Evolutionary conservation across 2,797 vertebrate genomes (phyloP), one percentile per base, ranked within the genome.

Genomic region (Cynopterus sphinx): DNA sequence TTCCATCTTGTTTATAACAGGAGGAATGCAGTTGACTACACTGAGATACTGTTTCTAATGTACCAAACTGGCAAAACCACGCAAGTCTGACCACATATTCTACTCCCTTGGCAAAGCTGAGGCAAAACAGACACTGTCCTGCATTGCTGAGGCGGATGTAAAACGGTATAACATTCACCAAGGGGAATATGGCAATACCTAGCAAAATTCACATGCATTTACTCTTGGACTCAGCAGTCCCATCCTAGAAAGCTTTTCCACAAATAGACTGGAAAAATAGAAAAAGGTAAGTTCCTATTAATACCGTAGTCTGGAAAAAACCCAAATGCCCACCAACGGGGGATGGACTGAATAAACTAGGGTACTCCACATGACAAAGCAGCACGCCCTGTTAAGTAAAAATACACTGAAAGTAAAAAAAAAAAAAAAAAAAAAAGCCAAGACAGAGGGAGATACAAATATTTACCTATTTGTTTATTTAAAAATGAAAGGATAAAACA

Each of bases 361-460:
- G 15, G 17, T 13, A 31, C 9, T n/a, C n/a, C 31, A 55, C 49
- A 28, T 0, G 0, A 19, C 1, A 9, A 4, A 55, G 24, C 2
- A 71, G 9, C 63, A 49, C 3, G 46, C 46, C 46, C 15, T 49
- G 46, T 49, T 49, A 49, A 49, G 15, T 46, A 49, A 49, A 49
- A 49, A 55, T 55, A 55, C 6, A 63, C 17, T 85, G 39, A 15
- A 73, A 26, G 19, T 22, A n/a, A n/a, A n/a, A n/a, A n/a, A 5
- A 53, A 87, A 81, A 87, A 65, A 22, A 11, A 33, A 33, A 49
- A 49, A 59, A 68, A 71, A 61, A 12, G 43, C 49, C 15, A 59
- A 33, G 8, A 75, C 53, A 74, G 49, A 70, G 16, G 16, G 26
- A 74, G 33, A 73, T 57, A 61, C 2, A 74, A 33, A 87, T 73